Evolutionary conservation across 2,113 vertebrate genomes (phyloP).

Genomic region (Alethe castanea): DNA sequence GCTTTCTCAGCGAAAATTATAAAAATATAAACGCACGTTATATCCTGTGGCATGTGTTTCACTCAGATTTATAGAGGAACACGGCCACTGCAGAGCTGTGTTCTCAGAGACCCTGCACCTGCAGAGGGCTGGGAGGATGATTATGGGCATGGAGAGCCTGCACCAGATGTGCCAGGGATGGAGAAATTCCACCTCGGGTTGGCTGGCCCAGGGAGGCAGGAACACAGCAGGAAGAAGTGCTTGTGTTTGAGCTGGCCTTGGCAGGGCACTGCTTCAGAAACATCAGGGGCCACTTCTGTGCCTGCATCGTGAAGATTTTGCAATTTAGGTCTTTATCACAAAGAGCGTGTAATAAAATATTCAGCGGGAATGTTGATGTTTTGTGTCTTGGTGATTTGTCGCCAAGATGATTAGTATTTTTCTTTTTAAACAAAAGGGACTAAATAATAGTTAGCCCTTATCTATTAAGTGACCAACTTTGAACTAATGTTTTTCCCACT

Average conservation of each 20-base stretch:
- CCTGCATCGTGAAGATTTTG: neutral
- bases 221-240: constrained; percentile 58
- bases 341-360: neutral
- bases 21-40: neutral
- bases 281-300: neutral
- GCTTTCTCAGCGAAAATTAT: neutral
- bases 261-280: neutral
- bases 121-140: constrained; percentile 27
- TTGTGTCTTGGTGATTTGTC: neutral
- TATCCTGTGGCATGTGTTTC: neutral
- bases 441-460: neutral
- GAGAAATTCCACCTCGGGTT: constrained; percentile 17
- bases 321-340: neutral
- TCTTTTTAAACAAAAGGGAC: neutral
- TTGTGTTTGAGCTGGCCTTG: constrained; percentile 49
- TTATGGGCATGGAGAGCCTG: constrained; percentile 14
- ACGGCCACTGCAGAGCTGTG: neutral
- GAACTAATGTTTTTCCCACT: neutral
- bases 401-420: neutral
- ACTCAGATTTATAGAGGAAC: neutral
- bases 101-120: constrained; percentile 43
- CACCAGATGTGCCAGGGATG: constrained; percentile 42
- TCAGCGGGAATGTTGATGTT: neutral
- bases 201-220: constrained; percentile 34
- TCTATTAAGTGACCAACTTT: neutral